Conservation (phyloP, 2,888 invertebrate genomes). For the Gibbula magus region DNA sequence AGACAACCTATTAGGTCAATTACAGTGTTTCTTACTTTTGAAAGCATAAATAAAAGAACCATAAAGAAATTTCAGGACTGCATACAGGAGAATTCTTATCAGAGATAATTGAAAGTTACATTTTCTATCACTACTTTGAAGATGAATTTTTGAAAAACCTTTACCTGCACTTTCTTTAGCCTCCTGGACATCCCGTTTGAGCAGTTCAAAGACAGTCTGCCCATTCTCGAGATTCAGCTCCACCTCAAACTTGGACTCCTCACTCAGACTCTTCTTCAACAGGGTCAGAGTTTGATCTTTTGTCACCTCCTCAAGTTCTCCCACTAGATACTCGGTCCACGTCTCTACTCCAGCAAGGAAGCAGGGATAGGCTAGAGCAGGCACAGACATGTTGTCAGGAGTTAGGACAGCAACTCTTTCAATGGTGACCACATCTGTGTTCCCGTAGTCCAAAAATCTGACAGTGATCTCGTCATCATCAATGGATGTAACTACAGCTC, state of each 20-base stretch:
- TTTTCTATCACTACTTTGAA: no score
- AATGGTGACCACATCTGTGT: constrained; percentile 53
- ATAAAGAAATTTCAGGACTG: no score
- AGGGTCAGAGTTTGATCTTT: constrained; percentile 46
- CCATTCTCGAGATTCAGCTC: constrained; percentile 44
- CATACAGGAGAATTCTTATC: no score
- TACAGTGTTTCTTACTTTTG: no score
- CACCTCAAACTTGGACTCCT: constrained; percentile 34
- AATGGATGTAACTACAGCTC: constrained; percentile 51
- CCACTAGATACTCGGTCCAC: constrained; percentile 44
- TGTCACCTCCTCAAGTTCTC: constrained; percentile 47
- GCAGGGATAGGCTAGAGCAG: constrained; percentile 53
- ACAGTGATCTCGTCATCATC: constrained; percentile 46
- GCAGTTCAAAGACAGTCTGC: background rate
- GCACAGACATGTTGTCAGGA: constrained; percentile 31
- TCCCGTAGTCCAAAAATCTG: constrained; percentile 71
- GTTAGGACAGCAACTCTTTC: constrained; percentile 46
- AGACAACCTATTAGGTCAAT: no score
- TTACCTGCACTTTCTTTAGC: background rate
- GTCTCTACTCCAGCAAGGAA: constrained; percentile 38
- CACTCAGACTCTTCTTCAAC: constrained; percentile 29
- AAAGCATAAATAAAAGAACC: no score
- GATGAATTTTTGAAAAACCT: background rate
- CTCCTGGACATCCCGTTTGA: background rate
- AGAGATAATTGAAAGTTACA: no score